Evolutionary conservation across 2,797 vertebrate species (phyloP).

Genomic region (Intellagama lesueurii): DNA sequence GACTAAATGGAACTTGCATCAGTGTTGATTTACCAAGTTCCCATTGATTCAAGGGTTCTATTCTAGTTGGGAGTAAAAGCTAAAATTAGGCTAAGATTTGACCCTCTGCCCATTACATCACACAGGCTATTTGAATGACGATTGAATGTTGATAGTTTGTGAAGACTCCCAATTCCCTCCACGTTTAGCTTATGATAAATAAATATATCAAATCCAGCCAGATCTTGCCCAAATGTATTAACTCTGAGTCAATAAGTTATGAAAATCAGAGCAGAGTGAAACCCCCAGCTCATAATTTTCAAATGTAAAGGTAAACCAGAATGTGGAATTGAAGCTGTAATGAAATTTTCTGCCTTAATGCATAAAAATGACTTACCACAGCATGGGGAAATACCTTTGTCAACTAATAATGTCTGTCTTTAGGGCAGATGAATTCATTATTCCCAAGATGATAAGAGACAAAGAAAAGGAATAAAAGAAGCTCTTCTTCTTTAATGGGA

Average conservation of each 20-base stretch:
- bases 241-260: slow-evolving; percentile 30
- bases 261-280: slow-evolving; percentile 11
- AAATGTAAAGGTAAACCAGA: slow-evolving; percentile 48
- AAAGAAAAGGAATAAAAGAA: slow-evolving; percentile 29
- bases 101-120: neutral
- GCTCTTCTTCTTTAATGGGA: slow-evolving; percentile 40
- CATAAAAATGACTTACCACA: slow-evolving; percentile 53
- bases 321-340: slow-evolving; percentile 45
- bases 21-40: too few relatives aligned
- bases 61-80: neutral
- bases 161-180: neutral
- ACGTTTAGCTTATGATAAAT: neutral
- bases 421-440: slow-evolving; percentile 62
- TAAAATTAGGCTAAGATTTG: neutral
- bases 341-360: slow-evolving; percentile 58
- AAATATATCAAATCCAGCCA: neutral
- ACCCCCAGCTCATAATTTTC: slow-evolving; percentile 33
- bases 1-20: too few relatives aligned
- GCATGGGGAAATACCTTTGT: slow-evolving; percentile 57
- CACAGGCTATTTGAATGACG: neutral
- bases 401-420: slow-evolving; percentile 61
- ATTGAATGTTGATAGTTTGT: slow-evolving; percentile 18
- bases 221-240: neutral
- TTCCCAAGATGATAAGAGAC: slow-evolving; percentile 53
- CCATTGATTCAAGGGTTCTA: too few relatives aligned